Conservation (phyloP, 1,140 invertebrate species). For the Hestina assimilis region DNA sequence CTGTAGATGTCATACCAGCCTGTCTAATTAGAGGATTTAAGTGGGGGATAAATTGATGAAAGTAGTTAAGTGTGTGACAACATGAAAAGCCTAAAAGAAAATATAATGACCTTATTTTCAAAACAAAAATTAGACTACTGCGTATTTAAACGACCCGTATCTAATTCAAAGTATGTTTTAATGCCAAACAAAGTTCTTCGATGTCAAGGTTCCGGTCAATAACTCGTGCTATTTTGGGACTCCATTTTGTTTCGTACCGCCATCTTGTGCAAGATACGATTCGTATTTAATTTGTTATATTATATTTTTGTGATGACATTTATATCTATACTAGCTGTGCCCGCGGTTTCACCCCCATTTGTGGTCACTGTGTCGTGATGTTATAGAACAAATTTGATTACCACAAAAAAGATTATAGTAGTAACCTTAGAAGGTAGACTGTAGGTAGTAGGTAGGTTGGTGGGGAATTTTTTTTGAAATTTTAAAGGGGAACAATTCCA, state of each 20-base stretch:
- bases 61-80: neutral
- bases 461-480: no score
- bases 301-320: neutral
- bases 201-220: constrained; percentile 45
- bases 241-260: constrained; percentile 41
- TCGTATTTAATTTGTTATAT: neutral
- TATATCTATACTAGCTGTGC: no score
- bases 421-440: no score
- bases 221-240: constrained; percentile 35
- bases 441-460: no score
- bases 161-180: constrained; percentile 4
- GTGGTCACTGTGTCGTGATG: no score
- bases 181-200: constrained; percentile 17
- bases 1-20: no score
- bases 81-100: neutral
- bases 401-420: no score
- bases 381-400: no score
- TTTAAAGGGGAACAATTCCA: no score
- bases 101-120: neutral
- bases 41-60: no score
- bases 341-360: neutral
- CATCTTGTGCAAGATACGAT: constrained; percentile 23
- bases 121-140: neutral
- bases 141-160: constrained; percentile 17
- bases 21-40: no score